Base-by-base conservation (phyloP, 2,113 vertebrate genomes). In the Nanorana parkeri region DNA sequence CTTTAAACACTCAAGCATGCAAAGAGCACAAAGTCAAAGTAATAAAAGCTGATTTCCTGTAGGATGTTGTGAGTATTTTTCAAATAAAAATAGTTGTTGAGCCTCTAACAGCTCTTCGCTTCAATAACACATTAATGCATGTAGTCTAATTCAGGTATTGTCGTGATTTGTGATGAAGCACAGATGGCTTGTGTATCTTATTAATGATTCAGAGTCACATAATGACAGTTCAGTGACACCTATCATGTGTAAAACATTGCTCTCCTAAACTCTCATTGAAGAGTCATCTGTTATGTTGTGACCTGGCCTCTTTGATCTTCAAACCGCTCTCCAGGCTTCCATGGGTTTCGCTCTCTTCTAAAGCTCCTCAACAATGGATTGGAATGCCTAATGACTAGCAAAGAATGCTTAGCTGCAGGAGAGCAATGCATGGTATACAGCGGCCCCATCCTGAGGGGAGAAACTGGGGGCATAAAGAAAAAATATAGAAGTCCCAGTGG, bases 141-240 rank as follows among this genome's bases (percentile, higher is more conserved):
- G 32, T 41, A 68, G 41, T 21, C 65, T 21, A 68, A n/a, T 11
- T 10, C 11, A 13, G 21, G 20, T 36, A 68, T 20, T 36, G 13
- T 20, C n/a, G 65, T 23, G 68, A 71, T 71, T 51, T 71, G 23
- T 47, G 21, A n/a, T 24, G 47, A 24, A 69, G 36, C 67, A 36
- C 67, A 69, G 67, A 69, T 69, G 67, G 67, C 64, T 51, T 23
- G 21, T 54, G 23, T 24, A 54, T 71, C 28, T 60, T 75, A 36
- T 47, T 51, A 64, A 51, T 77, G 74, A 77, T 77, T 41, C 21
- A 76, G 21, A 64, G 74, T 47, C 58, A 64, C 56, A 29, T 75
- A 23, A 77, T 64, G 58, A 77, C 32, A 26, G 58, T 20, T 8
- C 58, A 21, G n/a, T 23, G 24, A 66, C 32, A 55, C 60, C 23